phyloP scores from a whole-genome alignment of 2,113 vertebrate genomes.

The Pedionomus torquatus region DNA sequence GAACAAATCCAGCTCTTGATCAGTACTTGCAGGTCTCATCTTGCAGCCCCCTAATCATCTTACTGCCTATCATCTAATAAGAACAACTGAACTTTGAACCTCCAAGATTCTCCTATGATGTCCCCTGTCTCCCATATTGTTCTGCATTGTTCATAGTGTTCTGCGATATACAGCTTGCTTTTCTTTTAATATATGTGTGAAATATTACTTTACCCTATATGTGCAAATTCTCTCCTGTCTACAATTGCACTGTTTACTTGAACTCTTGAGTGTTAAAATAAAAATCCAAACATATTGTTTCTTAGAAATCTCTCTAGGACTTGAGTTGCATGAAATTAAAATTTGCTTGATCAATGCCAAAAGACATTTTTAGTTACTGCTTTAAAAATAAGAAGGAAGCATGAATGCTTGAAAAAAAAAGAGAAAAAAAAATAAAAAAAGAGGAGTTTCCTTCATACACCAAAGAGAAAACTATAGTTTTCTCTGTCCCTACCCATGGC shows the following conservation, averaged over 20 bases:
- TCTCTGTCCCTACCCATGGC: background rate
- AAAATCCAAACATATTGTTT: background rate
- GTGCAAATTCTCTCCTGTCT: background rate
- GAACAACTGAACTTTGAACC: background rate
- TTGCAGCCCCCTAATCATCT: background rate
- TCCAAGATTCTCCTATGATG: background rate
- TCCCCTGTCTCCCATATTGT: background rate
- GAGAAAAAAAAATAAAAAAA: background rate
- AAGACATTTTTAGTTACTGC: background rate
- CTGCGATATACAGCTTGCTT: background rate
- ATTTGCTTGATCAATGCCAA: background rate
- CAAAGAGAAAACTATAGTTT: background rate
- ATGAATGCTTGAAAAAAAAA: background rate
- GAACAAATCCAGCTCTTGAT: background rate
- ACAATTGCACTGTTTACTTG: background rate
- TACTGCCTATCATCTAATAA: background rate
- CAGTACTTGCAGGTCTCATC: background rate
- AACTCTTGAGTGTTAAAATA: background rate
- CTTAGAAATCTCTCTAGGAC: background rate
- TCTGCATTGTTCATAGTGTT: background rate
- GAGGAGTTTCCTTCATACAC: background rate
- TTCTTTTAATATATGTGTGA: background rate
- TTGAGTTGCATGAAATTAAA: background rate
- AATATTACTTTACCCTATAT: background rate
- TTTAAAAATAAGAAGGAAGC: background rate